A percentile compares a stretch with the other conserved stretches of the same genome.
Evolutionary conservation across 2,888 invertebrate genomes (phyloP).

Genomic region (Drosophila prolongata): DNA sequence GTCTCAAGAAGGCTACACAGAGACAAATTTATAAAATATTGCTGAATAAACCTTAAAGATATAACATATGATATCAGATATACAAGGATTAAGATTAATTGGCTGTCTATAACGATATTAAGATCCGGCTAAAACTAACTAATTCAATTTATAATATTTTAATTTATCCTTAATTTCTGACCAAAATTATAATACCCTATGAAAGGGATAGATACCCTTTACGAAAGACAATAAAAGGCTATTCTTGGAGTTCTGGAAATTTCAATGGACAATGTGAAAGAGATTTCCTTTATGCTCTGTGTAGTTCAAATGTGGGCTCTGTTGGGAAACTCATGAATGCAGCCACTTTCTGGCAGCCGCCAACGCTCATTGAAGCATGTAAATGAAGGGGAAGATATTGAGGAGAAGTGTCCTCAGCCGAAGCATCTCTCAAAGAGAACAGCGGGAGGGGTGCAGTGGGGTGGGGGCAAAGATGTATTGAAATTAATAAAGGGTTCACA

Average conservation of each 20-base stretch:
- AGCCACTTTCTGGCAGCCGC: constrained; percentile 57
- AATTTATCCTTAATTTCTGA: too few species aligned
- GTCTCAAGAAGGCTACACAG: not conserved
- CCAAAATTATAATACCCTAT: too few species aligned
- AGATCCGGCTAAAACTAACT: too few species aligned
- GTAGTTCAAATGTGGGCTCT: constrained; percentile 37
- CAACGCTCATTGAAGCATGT: constrained; percentile 34
- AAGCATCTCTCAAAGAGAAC: constrained; percentile 30
- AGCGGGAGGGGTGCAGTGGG: not conserved
- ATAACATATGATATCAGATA: too few species aligned
- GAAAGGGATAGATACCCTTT: too few species aligned
- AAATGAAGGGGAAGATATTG: constrained; percentile 17
- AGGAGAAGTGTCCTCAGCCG: constrained; percentile 56
- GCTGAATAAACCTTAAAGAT: not conserved
- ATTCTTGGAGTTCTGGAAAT: too few species aligned
- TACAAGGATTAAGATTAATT: too few species aligned
- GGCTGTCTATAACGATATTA: too few species aligned
- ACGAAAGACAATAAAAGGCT: too few species aligned
- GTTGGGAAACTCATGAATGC: constrained; percentile 50
- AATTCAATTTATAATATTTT: too few species aligned
- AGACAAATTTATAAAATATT: not conserved
- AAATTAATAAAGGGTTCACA: constrained; percentile 75
- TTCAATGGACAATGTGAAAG: not conserved
- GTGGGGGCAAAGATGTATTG: constrained; percentile 60
- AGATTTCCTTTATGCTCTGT: not conserved